Evolutionary conservation across 2,888 invertebrate genomes (phyloP), one percentile per base, ranked within the genome.

Genomic region (Drosophila merina): DNA sequence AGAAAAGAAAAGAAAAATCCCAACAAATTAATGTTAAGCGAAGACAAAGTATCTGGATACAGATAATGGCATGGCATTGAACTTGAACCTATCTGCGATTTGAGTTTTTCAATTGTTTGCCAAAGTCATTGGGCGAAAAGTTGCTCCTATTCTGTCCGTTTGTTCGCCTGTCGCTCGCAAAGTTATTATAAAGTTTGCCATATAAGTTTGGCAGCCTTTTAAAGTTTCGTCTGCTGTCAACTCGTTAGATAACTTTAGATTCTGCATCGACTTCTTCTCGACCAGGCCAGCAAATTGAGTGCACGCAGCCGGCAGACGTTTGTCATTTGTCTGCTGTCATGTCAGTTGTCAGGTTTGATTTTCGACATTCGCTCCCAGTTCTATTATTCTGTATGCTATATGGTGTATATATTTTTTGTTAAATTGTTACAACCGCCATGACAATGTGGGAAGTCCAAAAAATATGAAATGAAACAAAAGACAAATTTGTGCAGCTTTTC

Each of bases 251-350:
- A 64, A 48, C 66, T 64, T 49, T 47, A 12, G 47, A 12, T 42
- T 36, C 45, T 42, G 14, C 57, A 50, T 55, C 52, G 44, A 44
- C 25, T 12, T 30, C 8, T 42, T 45, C 14, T n/a, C 26, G 48
- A 54, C 55, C 56, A 50, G 54, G 51, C 62, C 66, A 51, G 57
- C 71, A 67, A 82, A 82, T 82, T 87, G 88, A 82, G 86, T 82
- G 83, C 81, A 74, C 69, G 68, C 68, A 55, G 64, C 20, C 66
- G 47, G 79, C 83, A 76, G 87, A 86, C 88, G 73, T 78, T 84
- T 84, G 84, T 88, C 84, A 84, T 84, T 84, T 84, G 88, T 84
- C 88, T 84, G 87, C 84, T 84, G 88, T 84, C 88, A 84, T 84
- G 84, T 84, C 88, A 81, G 79, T 86, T 88, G 84, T 84, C 84